phyloP scores from a whole-genome alignment of 2,888 invertebrate species.

The Spodoptera littoralis region DNA sequence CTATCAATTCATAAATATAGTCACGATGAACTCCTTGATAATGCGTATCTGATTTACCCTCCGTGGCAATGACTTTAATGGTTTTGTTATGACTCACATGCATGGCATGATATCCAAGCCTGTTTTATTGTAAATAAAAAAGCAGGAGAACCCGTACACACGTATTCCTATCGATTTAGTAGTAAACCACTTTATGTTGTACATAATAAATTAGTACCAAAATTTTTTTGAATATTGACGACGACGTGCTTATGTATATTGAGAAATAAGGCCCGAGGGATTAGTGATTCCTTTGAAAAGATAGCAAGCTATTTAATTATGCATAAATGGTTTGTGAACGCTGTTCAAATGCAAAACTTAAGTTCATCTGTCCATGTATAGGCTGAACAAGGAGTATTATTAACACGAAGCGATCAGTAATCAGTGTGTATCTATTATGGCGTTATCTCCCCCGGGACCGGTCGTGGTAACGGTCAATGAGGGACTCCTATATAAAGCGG shows the following conservation, averaged over 20 bases:
- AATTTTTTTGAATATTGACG: too few species aligned
- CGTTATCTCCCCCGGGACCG: slow-evolving; percentile 41
- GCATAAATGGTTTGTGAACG: too few species aligned
- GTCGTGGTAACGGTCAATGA: slow-evolving; percentile 29
- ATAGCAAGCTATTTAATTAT: too few species aligned
- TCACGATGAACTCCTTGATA: slow-evolving; percentile 22
- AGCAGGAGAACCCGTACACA: slow-evolving; percentile 6
- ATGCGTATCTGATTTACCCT: slow-evolving; percentile 13
- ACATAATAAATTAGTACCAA: too few species aligned
- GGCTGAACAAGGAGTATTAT: slow-evolving; percentile 9
- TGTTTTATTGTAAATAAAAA: slow-evolving; percentile 2
- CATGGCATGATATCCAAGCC: slow-evolving; percentile 13
- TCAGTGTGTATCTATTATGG: slow-evolving; percentile 35
- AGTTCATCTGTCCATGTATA: too few species aligned
- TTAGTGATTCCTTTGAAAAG: too few species aligned
- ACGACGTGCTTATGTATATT: too few species aligned
- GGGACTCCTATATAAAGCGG: slow-evolving; percentile 7
- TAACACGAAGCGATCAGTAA: slow-evolving; percentile 24
- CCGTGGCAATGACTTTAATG: slow-evolving; percentile 4
- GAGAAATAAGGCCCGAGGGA: too few species aligned
- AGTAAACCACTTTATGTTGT: slow-evolving; percentile 9
- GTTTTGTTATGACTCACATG: slow-evolving; percentile 28
- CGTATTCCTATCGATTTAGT: slow-evolving; percentile 33
- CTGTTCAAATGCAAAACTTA: too few species aligned
- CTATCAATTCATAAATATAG: slow-evolving; percentile 9